These are phyloP conservation scores for Peromyscus maniculatus DNA, from an alignment of 2,113 vertebrate genomes.

Conservation along the genomic window DNA sequence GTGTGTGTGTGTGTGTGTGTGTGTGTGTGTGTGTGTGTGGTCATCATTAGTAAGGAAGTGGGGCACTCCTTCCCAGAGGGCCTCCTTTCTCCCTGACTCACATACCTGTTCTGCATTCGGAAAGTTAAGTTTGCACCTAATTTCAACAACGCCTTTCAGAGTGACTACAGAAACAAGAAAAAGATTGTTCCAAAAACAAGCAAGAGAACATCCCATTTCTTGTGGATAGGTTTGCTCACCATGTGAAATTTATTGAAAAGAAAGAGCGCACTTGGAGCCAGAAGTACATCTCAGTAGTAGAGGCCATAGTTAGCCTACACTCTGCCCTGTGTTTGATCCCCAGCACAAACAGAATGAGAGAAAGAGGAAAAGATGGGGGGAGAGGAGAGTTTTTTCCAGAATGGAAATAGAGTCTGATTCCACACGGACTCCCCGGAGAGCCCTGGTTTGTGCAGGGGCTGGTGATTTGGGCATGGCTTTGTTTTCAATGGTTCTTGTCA, in stretches of 20 bases:
- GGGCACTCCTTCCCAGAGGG: not conserved
- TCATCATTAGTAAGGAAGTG: not conserved
- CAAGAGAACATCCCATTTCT: not conserved
- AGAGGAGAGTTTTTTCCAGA: not conserved
- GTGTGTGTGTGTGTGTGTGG: not conserved
- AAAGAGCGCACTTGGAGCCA: not conserved
- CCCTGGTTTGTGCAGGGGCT: not conserved
- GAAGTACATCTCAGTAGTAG: not conserved
- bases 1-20: not conserved
- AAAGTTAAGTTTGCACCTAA: not conserved
- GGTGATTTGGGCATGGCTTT: not conserved
- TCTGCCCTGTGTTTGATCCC: not conserved
- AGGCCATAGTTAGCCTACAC: not conserved
- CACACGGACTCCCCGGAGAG: not conserved
- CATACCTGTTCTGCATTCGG: not conserved
- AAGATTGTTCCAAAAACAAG: not conserved
- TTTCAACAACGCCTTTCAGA: not conserved
- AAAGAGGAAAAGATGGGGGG: too few relatives aligned
- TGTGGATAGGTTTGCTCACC: not conserved
- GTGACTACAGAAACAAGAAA: slow-evolving; percentile 16
- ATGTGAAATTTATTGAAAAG: not conserved
- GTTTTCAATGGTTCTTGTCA: not conserved
- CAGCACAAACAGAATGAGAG: not conserved
- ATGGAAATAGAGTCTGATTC: not conserved
- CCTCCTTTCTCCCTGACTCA: not conserved